Conservation (phyloP, 2,888 invertebrate species). For the Litoditis marina region DNA sequence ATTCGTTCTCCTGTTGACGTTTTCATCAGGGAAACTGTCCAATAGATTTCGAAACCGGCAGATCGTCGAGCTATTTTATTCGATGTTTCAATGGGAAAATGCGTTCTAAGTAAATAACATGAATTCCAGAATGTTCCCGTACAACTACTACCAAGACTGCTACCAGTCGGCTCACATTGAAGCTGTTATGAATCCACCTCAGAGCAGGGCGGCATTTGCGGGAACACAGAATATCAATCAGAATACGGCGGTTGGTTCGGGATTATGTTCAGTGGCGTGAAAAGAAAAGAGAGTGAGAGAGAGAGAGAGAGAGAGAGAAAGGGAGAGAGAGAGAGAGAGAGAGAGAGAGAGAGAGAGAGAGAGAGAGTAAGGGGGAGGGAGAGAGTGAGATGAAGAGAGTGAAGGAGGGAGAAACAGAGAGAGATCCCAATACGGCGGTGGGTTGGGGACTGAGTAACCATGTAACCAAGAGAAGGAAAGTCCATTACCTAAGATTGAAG, state of each 20-base stretch:
- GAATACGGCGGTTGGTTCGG: slow-evolving; percentile 40
- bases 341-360: neutral
- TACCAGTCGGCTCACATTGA: slow-evolving; percentile 34
- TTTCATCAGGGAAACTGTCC: no score
- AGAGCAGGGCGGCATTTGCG: slow-evolving; percentile 17
- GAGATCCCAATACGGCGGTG: slow-evolving; percentile 11
- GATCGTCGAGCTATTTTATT: no score
- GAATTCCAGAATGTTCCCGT: slow-evolving; percentile 48
- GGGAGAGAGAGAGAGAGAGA: no score
- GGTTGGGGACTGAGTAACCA: neutral
- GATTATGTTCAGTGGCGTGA: no score
- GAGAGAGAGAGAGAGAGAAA: no score
- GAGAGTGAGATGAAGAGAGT: slow-evolving; percentile 5
- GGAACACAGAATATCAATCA: slow-evolving; percentile 17
- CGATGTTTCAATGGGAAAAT: no score
- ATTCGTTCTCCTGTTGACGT: neutral
- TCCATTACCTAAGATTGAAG: neutral
- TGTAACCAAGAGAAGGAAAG: no score
- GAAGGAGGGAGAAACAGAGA: slow-evolving; percentile 1
- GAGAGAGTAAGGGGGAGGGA: neutral
- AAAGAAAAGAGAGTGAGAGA: no score
- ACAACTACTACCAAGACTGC: slow-evolving; percentile 57
- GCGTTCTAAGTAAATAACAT: no score
- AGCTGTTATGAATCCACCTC: slow-evolving; percentile 14
- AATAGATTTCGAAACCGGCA: no score